Conservation (phyloP, 1,140 invertebrate species). For the Cyphomyrmex costatus region DNA sequence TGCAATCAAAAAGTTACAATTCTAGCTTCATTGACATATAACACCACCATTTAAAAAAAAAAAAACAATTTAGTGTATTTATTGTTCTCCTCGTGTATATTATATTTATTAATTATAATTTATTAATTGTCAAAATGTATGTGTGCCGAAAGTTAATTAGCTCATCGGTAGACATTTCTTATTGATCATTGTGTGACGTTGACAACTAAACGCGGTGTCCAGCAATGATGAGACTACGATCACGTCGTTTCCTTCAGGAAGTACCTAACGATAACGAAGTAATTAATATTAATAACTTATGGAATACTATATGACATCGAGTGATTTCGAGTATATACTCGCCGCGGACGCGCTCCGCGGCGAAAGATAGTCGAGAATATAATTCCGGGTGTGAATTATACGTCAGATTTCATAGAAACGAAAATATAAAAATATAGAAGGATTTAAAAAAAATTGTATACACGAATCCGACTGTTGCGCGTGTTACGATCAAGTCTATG, state of each 20-base stretch:
- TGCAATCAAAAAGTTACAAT: conserved; percentile 7
- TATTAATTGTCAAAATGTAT: not conserved
- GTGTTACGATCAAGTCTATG: conserved; percentile 30
- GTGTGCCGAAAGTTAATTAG: not conserved
- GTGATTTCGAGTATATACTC: conserved; percentile 68
- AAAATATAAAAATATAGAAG: not conserved
- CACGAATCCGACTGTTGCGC: conserved; percentile 37
- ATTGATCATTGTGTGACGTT: conserved; percentile 50
- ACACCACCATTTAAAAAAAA: not conserved
- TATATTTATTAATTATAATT: conserved; percentile 27
- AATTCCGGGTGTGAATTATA: conserved; percentile 5
- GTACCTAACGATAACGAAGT: conserved; percentile 75
- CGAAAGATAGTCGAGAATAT: conserved; percentile 34
- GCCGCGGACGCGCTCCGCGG: conserved; percentile 54
- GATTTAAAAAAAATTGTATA: conserved; percentile 27
- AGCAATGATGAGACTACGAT: conserved; percentile 63
- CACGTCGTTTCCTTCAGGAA: conserved; percentile 74
- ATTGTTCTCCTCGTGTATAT: not conserved
- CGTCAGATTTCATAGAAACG: conserved; percentile 35
- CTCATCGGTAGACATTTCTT: not conserved
- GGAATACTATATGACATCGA: conserved; percentile 66
- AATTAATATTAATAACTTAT: conserved; percentile 75
- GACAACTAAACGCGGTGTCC: conserved; percentile 35
- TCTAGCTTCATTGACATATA: not conserved
- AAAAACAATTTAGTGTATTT: not conserved